Percentiles rank a stretch among this genome's conserved stretches.
These are phyloP conservation scores for Herpailurus yagouaroundi DNA, from an alignment of 2,113 vertebrate genomes.

Conservation along the genomic window DNA sequence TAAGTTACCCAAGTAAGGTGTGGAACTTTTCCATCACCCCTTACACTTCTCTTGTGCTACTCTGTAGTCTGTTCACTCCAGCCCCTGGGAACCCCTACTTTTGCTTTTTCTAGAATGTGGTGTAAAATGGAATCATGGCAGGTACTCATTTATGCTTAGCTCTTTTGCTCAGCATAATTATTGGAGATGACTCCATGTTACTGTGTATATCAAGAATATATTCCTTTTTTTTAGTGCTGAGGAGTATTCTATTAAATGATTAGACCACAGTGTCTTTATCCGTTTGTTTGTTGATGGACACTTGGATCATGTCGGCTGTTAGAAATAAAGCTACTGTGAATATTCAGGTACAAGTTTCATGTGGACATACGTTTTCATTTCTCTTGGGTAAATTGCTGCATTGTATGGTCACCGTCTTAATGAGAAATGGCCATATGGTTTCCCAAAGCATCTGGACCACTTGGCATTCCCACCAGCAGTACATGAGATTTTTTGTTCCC, in stretches of 20 bases:
- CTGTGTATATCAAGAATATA: neutral
- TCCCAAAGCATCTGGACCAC: neutral
- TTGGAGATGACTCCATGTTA: neutral
- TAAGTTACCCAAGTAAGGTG: neutral
- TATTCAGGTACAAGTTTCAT: neutral
- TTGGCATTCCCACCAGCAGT: neutral
- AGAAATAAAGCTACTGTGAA: neutral
- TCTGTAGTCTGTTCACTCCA: too few relatives aligned
- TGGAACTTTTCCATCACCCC: fast-evolving
- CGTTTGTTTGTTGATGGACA: neutral
- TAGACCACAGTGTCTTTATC: neutral
- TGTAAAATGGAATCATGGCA: neutral
- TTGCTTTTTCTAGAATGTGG: neutral
- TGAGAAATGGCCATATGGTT: neutral
- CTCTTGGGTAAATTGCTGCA: neutral
- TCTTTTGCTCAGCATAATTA: neutral
- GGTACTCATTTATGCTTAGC: neutral
- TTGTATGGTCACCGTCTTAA: neutral
- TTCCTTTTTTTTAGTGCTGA: neutral
- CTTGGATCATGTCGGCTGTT: neutral
- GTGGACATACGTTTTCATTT: neutral
- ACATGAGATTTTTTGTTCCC: too few relatives aligned
- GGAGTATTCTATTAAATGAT: neutral
- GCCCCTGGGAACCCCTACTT: neutral
- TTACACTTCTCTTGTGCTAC: too few relatives aligned